These are phyloP conservation scores for Bagarius yarrelli DNA, from an alignment of 2,113 vertebrate genomes.

Conservation along the genomic window DNA sequence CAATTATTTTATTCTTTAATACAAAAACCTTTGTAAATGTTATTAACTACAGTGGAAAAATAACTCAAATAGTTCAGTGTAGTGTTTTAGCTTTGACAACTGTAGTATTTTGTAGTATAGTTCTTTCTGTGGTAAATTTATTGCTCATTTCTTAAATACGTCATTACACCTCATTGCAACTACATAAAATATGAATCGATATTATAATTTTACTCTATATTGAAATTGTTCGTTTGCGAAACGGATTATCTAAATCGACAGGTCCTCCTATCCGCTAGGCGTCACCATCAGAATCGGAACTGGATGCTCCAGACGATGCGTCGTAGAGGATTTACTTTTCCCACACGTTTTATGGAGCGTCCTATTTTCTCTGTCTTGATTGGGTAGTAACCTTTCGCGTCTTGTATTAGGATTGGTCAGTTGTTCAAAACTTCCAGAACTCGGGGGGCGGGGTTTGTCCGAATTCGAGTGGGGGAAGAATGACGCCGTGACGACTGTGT, in stretches of 20 bases:
- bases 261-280: conserved; percentile 42
- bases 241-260: neutral
- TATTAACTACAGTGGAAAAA: neutral
- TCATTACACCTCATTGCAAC: neutral
- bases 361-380: neutral
- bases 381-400: neutral
- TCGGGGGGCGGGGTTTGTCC: neutral
- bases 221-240: neutral
- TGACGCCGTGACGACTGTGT: neutral
- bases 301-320: neutral
- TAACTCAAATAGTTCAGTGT: too few species aligned
- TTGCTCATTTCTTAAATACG: neutral
- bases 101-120: too few species aligned
- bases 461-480: conserved; percentile 23
- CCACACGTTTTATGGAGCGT: neutral
- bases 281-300: conserved; percentile 16
- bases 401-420: neutral
- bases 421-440: neutral
- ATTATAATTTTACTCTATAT: too few species aligned
- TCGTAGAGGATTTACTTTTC: neutral
- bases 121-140: too few species aligned
- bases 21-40: neutral
- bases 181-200: neutral
- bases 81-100: too few species aligned
- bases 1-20: neutral